phyloP scores from a whole-genome alignment of 1,140 invertebrate genomes.

The Notospermus geniculatus region DNA sequence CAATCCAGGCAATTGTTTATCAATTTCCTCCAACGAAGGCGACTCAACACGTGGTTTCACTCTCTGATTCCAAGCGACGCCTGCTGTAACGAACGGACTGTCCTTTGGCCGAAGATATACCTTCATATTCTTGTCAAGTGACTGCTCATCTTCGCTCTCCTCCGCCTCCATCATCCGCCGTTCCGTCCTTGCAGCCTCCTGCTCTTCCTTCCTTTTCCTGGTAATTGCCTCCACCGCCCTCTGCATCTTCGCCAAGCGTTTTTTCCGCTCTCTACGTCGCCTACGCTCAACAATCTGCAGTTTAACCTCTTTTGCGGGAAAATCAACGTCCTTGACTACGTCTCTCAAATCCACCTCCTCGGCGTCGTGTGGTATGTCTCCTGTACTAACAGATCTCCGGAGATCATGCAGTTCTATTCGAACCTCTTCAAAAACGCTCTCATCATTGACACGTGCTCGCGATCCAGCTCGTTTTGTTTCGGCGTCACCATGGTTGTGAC shows the following conservation, averaged over 20 bases:
- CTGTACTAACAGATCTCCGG: not conserved
- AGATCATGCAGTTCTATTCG: not conserved
- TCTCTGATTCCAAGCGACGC: constrained; percentile 6
- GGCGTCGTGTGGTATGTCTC: not conserved
- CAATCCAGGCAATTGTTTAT: not conserved
- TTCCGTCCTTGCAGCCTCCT: not conserved
- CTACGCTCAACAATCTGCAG: constrained; percentile 5
- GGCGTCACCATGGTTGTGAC: not conserved
- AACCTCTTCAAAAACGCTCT: not conserved
- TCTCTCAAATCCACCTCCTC: not conserved
- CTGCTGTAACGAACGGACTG: not conserved
- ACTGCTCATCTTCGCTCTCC: not conserved
- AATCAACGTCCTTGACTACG: not conserved
- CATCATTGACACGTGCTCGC: not conserved
- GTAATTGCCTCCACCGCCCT: not conserved
- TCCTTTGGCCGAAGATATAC: constrained; percentile 8
- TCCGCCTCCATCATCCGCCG: not conserved
- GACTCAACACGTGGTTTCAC: not conserved
- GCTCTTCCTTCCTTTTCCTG: not conserved
- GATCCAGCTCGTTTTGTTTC: not conserved
- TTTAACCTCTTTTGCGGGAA: constrained; percentile 4
- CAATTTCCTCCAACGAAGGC: not conserved
- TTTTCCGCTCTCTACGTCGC: constrained; percentile 7
- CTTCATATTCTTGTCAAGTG: not conserved
- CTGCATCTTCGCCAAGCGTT: not conserved